Evolutionary conservation across 2,888 invertebrate species (phyloP).

Genomic region (Synanthedon myopaeformis): DNA sequence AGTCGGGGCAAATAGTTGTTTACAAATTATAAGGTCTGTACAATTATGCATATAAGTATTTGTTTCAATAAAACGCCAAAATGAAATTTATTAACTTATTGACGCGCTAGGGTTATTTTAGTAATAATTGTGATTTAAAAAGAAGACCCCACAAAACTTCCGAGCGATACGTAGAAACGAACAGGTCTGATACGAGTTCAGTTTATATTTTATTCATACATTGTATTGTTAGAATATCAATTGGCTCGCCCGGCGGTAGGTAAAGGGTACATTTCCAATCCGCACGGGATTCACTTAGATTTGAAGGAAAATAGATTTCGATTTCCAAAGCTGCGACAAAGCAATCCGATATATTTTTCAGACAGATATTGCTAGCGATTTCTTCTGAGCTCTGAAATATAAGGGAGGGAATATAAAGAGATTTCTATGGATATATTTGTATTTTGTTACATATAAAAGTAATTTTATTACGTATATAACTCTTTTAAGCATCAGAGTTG

Average conservation of each 20-base stretch:
- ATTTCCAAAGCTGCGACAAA: constrained; percentile 71
- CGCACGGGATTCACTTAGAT: constrained; percentile 72
- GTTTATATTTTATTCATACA: constrained; percentile 72
- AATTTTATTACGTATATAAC: not conserved
- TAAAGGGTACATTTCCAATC: constrained; percentile 71
- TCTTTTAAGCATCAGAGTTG: not conserved
- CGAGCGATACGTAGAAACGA: constrained; percentile 45
- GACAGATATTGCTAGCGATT: constrained; percentile 71
- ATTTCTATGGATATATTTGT: constrained; percentile 47
- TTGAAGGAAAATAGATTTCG: constrained; percentile 72
- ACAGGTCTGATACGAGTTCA: constrained; percentile 63
- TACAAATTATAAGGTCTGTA: no score
- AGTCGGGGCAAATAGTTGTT: no score
- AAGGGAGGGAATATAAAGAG: constrained; percentile 60
- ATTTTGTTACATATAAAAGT: not conserved
- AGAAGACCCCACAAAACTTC: constrained; percentile 39
- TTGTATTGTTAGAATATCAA: constrained; percentile 72
- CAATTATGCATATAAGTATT: no score
- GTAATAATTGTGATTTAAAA: constrained; percentile 19
- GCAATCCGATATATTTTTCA: constrained; percentile 72
- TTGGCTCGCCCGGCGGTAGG: constrained; percentile 69
- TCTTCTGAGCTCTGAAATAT: constrained; percentile 71
- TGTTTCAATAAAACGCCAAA: no score
- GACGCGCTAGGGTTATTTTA: constrained; percentile 2
- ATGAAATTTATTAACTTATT: not conserved